Conservation (phyloP, 2,888 invertebrate genomes). For the Hedya salicella region DNA sequence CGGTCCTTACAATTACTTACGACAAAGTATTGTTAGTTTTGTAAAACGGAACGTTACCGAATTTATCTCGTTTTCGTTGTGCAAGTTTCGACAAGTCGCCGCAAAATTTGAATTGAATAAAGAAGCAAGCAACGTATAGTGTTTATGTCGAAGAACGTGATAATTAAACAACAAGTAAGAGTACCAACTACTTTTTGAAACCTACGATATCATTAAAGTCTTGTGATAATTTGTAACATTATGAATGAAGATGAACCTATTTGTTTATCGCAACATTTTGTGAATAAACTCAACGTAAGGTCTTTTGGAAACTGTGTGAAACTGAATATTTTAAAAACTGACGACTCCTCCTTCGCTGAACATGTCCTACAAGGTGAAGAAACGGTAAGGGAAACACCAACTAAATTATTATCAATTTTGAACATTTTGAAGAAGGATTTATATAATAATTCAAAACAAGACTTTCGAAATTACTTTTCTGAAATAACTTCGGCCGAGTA, state of each 20-base stretch:
- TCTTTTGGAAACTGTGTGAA: constrained; percentile 67
- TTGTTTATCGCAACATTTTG: constrained; percentile 70
- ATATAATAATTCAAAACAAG: constrained; percentile 55
- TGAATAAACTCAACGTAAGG: constrained; percentile 75
- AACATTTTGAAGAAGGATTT: constrained; percentile 60
- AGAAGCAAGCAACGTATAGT: not conserved
- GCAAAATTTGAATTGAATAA: constrained; percentile 57
- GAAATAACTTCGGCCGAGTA: constrained; percentile 41
- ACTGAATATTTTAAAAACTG: constrained; percentile 57
- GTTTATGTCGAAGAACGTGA: too few relatives aligned
- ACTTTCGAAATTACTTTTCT: constrained; percentile 66
- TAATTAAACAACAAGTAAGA: too few relatives aligned
- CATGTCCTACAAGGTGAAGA: constrained; percentile 56
- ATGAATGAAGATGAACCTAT: constrained; percentile 48
- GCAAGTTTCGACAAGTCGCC: constrained; percentile 67
- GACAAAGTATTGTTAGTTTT: constrained; percentile 5
- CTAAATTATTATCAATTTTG: constrained; percentile 56
- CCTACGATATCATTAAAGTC: not conserved
- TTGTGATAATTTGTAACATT: not conserved
- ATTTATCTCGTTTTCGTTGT: constrained; percentile 1
- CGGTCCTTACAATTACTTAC: too few relatives aligned
- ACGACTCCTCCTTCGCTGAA: constrained; percentile 50
- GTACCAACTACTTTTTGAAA: too few relatives aligned
- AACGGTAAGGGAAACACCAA: constrained; percentile 55
- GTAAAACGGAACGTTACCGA: constrained; percentile 46